These are phyloP conservation scores for Pygathrix nemaeus DNA, from an alignment of 2,113 vertebrate species.

Conservation along the genomic window DNA sequence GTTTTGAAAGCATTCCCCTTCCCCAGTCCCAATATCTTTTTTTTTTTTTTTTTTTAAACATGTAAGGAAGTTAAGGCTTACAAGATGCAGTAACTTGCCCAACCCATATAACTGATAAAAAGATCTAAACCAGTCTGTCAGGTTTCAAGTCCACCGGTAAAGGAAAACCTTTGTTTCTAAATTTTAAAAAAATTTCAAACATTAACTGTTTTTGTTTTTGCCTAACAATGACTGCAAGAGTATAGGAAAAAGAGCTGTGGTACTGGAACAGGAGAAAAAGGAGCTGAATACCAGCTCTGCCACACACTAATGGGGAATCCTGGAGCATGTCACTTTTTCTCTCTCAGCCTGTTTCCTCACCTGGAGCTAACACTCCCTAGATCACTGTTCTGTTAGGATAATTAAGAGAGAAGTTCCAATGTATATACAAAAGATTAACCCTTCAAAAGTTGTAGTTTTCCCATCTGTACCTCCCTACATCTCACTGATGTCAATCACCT, in stretches of 20 bases:
- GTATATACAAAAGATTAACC: background rate
- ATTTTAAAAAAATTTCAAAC: background rate
- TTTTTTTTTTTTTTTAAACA: conserved; percentile 31
- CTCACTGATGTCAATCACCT: background rate
- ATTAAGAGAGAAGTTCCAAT: conserved; percentile 29
- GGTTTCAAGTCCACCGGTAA: background rate
- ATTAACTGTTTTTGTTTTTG: conserved; percentile 13
- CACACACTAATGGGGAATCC: background rate
- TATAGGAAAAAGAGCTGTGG: background rate
- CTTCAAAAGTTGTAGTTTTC: background rate
- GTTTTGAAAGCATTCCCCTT: background rate
- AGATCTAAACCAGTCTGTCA: background rate
- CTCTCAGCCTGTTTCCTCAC: background rate
- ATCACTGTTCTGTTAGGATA: background rate
- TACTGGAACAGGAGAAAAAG: background rate
- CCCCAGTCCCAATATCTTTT: background rate
- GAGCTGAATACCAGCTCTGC: background rate
- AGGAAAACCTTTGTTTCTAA: conserved; percentile 7
- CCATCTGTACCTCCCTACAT: background rate
- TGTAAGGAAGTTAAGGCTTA: background rate
- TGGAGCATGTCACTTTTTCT: conserved; percentile 9
- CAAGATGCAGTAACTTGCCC: conserved; percentile 2
- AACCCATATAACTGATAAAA: background rate
- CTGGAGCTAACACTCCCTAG: background rate
- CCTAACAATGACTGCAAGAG: background rate